These are phyloP conservation scores for Macrosteles quadrilineatus DNA, from an alignment of 1,140 invertebrate species.

Conservation along the genomic window DNA sequence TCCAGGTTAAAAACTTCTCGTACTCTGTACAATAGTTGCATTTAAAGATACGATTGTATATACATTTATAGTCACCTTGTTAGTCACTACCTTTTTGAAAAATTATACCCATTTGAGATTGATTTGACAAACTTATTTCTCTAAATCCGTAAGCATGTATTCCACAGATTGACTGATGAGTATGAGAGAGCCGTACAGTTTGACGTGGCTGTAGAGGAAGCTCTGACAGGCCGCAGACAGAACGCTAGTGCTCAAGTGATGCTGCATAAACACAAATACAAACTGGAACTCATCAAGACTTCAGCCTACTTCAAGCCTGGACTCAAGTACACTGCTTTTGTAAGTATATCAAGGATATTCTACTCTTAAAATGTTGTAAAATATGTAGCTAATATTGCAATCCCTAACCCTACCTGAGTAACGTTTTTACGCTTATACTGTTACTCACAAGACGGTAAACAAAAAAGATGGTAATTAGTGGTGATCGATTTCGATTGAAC, in stretches of 20 bases:
- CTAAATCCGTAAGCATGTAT: no score
- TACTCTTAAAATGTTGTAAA: neutral
- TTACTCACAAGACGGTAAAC: no score
- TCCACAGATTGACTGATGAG: constrained; percentile 64
- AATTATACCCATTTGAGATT: no score
- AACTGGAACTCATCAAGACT: constrained; percentile 78
- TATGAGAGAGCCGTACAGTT: constrained; percentile 73
- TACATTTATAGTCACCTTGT: no score
- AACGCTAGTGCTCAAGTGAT: constrained; percentile 73
- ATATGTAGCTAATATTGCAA: neutral
- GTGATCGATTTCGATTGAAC: no score
- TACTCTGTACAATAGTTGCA: no score
- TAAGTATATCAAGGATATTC: constrained; percentile 53
- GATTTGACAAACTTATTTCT: no score
- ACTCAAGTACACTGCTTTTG: constrained; percentile 77
- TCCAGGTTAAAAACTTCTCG: no score
- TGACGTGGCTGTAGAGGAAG: constrained; percentile 79
- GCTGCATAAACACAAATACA: constrained; percentile 79
- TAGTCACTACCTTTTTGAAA: no score
- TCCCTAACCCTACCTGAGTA: neutral
- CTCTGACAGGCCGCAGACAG: constrained; percentile 74
- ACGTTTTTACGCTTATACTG: no score
- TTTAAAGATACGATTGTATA: no score
- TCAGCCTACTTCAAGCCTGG: constrained; percentile 86
- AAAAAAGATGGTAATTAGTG: neutral